Evolutionary conservation across 1,140 invertebrate species (phyloP).

Genomic region (Triops longicaudatus): DNA sequence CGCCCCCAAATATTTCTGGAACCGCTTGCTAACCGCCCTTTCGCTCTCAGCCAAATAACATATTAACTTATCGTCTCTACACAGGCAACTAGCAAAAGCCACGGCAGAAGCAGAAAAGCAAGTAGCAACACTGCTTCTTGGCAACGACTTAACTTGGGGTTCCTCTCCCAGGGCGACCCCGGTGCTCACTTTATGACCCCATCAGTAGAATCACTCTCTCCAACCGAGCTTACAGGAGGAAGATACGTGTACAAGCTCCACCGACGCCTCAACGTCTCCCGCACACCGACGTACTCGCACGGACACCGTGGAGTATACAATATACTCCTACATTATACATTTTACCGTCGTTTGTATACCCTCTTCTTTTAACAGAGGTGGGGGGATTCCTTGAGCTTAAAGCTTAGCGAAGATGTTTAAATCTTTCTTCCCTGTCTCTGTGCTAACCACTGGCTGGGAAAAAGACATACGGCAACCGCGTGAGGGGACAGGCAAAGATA

Average conservation of each 20-base stretch:
- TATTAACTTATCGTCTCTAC: background rate
- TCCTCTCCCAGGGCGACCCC: slow-evolving; percentile 13
- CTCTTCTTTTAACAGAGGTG: too few relatives aligned
- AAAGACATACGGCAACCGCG: background rate
- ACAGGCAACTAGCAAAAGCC: background rate
- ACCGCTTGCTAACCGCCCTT: background rate
- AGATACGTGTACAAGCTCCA: background rate
- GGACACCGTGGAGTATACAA: too few relatives aligned
- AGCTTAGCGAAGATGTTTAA: background rate
- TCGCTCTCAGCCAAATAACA: background rate
- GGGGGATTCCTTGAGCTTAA: too few relatives aligned
- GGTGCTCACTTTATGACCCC: slow-evolving; percentile 9
- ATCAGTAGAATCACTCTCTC: slow-evolving; percentile 10
- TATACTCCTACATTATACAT: too few relatives aligned
- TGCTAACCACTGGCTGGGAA: background rate
- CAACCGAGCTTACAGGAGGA: background rate
- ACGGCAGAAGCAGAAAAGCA: too few relatives aligned
- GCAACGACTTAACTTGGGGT: slow-evolving; percentile 10
- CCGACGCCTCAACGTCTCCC: background rate
- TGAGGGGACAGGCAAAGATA: background rate
- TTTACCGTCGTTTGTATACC: too few relatives aligned
- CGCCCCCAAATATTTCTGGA: background rate
- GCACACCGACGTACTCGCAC: background rate
- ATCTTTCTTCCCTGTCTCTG: background rate
- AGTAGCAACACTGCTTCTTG: background rate